Evolutionary conservation across 2,113 vertebrate genomes (phyloP).

Genomic region (Rhynchomys soricoides): DNA sequence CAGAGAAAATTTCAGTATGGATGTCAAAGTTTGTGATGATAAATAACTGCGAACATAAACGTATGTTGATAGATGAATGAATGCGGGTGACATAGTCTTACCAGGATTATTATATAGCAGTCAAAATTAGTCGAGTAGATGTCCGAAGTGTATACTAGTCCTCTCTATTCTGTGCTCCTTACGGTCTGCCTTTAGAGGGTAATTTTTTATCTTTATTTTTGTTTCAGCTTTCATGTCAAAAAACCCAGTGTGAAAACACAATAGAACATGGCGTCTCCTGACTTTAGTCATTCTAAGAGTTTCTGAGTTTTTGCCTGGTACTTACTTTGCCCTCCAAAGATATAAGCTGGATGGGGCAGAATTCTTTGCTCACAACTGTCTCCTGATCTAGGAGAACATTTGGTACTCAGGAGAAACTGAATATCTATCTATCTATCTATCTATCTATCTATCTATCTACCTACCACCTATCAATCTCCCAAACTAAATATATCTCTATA

Average conservation of each 20-base stretch:
- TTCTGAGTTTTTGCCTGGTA: neutral
- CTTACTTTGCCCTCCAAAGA: neutral
- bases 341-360: neutral
- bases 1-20: neutral
- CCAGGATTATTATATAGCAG: neutral
- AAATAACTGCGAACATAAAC: neutral
- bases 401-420: neutral
- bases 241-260: neutral
- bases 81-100: neutral
- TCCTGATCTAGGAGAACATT: neutral
- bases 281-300: neutral
- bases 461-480: neutral
- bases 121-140: neutral
- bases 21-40: neutral
- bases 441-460: neutral
- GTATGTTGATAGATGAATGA: neutral
- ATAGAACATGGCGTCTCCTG: neutral
- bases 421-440: too few relatives aligned
- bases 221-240: slow-evolving; percentile 12
- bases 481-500: too few relatives aligned
- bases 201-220: neutral
- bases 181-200: neutral
- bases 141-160: neutral
- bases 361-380: neutral
- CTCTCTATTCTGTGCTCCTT: neutral